Percentiles rank a stretch among this genome's conserved stretches.
phyloP scores from a whole-genome alignment of 2,888 invertebrate genomes.

The Luffia ferchaultella region DNA sequence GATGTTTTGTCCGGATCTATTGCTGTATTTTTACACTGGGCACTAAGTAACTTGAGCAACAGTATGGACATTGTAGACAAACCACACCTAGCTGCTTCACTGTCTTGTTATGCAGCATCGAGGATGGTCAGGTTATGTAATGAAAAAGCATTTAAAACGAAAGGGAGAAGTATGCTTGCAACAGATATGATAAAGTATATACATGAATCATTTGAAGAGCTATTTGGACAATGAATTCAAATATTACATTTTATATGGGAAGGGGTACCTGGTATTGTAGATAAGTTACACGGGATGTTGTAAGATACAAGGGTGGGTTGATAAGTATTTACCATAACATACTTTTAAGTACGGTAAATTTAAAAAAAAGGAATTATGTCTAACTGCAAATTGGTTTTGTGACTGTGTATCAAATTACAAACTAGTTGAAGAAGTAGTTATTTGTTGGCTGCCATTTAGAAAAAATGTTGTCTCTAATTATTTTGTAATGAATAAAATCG shows the following conservation, averaged over 20 bases:
- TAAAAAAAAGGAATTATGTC: no score
- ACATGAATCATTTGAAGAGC: constrained; percentile 72
- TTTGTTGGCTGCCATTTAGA: no score
- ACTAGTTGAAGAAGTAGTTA: no score
- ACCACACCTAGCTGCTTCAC: constrained; percentile 63
- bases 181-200: constrained; percentile 89
- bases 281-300: no score
- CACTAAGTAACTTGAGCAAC: constrained; percentile 37
- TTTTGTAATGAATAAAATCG: no score
- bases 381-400: no score
- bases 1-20: constrained; percentile 90
- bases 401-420: no score
- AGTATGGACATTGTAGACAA: constrained; percentile 24
- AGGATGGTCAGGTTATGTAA: constrained; percentile 83
- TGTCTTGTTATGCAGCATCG: constrained; percentile 86
- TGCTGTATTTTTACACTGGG: constrained; percentile 88
- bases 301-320: no score
- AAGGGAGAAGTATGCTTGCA: constrained; percentile 86
- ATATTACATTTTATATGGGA: neutral
- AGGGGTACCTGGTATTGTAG: no score
- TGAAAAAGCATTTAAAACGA: constrained; percentile 76
- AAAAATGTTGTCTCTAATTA: no score
- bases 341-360: no score
- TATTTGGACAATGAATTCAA: constrained; percentile 31
- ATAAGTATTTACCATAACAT: neutral